Conservation (phyloP, 2,113 vertebrate species). For the Agelaius phoeniceus region DNA sequence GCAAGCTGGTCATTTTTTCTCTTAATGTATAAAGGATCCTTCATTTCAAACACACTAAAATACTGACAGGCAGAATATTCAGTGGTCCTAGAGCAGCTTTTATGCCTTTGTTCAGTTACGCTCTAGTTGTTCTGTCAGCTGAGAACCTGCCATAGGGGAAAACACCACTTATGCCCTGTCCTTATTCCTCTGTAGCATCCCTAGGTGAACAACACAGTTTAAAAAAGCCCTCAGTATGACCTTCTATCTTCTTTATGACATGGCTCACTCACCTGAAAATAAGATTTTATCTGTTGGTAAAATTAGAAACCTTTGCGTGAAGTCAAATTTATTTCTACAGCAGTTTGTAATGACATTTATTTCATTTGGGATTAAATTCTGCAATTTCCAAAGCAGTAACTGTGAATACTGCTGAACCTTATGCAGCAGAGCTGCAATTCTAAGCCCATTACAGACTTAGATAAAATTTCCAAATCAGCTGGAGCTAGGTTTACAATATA, state of each 20-base stretch:
- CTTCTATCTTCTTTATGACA: background rate
- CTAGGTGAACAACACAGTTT: background rate
- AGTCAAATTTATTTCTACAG: background rate
- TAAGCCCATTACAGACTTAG: background rate
- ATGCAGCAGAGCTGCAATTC: background rate
- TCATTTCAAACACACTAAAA: background rate
- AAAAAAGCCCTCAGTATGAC: background rate
- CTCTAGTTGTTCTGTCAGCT: slow-evolving; percentile 20
- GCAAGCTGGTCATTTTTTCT: background rate
- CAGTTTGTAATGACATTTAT: background rate
- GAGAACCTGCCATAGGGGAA: slow-evolving; percentile 39
- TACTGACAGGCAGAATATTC: background rate
- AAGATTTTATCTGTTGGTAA: background rate
- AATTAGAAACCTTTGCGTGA: slow-evolving; percentile 10
- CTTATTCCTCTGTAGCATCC: background rate
- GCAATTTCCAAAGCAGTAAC: background rate
- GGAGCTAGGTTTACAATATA: background rate
- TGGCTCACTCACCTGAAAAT: background rate
- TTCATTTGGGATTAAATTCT: background rate
- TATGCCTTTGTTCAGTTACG: background rate
- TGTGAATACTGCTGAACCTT: background rate
- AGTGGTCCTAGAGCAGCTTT: background rate
- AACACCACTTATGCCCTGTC: background rate
- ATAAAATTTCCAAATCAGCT: background rate
- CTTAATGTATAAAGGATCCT: background rate